Evolutionary conservation across 2,113 vertebrate genomes (phyloP).

Genomic region (Trogon melanurus): DNA sequence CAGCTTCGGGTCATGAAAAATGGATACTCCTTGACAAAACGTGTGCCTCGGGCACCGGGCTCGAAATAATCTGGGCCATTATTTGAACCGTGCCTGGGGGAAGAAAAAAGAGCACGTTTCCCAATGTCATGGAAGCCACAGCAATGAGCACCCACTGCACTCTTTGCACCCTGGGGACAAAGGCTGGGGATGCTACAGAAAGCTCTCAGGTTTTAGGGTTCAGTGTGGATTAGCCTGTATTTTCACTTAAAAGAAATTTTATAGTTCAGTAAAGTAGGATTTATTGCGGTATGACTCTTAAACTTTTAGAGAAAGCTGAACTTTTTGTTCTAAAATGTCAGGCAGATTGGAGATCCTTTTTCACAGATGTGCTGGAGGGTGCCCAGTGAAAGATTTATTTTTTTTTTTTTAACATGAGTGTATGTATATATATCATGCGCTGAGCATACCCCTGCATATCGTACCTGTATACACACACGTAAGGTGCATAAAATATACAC

Average conservation of each 20-base stretch:
- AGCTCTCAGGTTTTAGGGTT: too few species aligned
- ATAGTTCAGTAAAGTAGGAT: too few species aligned
- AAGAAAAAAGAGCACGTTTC: neutral
- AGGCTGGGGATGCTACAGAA: neutral
- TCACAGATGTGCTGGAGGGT: neutral
- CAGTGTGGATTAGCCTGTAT: too few species aligned
- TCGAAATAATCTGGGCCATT: neutral
- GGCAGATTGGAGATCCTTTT: neutral
- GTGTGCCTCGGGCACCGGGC: accelerated
- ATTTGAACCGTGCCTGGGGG: neutral
- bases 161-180: accelerated
- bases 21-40: neutral
- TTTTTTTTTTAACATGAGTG: neutral
- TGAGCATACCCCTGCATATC: too few species aligned
- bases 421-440: too few species aligned
- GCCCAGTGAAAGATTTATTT: neutral
- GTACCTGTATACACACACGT: neutral
- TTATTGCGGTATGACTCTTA: neutral
- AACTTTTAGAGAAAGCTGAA: neutral
- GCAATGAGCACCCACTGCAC: neutral
- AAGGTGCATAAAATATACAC: accelerated
- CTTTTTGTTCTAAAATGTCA: neutral
- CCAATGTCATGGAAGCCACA: accelerated
- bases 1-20: neutral
- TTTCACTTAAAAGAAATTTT: neutral